These are phyloP conservation scores for Streptopelia turtur DNA, from an alignment of 2,797 vertebrate genomes.

Conservation along the genomic window DNA sequence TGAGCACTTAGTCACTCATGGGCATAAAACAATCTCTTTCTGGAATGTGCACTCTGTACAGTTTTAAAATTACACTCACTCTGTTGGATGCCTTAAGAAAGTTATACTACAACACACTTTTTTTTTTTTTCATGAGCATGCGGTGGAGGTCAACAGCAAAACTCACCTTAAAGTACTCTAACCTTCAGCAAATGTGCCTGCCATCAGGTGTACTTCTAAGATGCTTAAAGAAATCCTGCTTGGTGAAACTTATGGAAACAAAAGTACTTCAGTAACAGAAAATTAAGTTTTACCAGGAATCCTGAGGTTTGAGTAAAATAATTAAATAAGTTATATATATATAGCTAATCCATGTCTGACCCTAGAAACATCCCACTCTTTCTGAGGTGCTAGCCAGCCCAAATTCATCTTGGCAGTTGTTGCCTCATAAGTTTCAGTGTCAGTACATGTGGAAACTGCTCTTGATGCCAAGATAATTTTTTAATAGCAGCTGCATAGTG, in stretches of 20 bases:
- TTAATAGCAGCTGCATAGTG: conserved; percentile 24
- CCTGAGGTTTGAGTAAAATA: not conserved
- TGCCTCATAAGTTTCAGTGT: not conserved
- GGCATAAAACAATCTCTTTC: conserved; percentile 11
- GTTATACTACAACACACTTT: not conserved
- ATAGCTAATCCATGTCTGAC: not conserved
- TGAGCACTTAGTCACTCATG: not conserved
- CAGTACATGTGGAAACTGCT: conserved; percentile 28
- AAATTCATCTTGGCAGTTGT: conserved; percentile 1
- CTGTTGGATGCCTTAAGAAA: not conserved
- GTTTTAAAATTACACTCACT: not conserved
- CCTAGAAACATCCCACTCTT: not conserved
- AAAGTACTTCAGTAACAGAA: not conserved
- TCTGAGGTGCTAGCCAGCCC: not conserved
- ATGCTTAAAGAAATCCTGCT: conserved; percentile 10
- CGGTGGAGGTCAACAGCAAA: not conserved
- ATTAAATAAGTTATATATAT: not conserved
- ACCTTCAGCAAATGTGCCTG: not conserved
- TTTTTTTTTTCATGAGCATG: not conserved
- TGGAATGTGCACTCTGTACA: not conserved
- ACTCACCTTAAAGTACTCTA: not conserved
- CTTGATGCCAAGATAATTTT: conserved; percentile 36
- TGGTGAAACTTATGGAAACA: not conserved
- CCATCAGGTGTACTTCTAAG: not conserved
- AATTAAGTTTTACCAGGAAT: not conserved